Conservation (phyloP, 2,113 vertebrate genomes). For the Neoarius graeffei region DNA sequence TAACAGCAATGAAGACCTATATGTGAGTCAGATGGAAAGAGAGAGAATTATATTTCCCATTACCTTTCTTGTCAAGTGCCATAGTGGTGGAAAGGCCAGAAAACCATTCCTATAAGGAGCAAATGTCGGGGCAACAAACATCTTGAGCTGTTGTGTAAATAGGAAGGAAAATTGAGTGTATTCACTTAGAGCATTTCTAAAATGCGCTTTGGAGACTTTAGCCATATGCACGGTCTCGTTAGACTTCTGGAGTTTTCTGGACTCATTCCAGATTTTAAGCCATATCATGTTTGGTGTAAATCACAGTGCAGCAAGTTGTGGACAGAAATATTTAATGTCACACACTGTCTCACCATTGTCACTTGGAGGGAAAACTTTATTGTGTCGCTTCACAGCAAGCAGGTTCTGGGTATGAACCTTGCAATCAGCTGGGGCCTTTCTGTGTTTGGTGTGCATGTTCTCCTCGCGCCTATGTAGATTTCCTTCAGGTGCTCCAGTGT, state of each 20-base stretch:
- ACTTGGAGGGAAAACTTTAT: too few species aligned
- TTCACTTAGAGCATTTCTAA: not conserved
- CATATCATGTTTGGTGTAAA: not conserved
- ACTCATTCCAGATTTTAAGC: not conserved
- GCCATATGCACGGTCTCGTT: not conserved
- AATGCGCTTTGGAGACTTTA: not conserved
- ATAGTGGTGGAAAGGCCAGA: conserved; percentile 1
- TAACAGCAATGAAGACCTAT: conserved; percentile 35
- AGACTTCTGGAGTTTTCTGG: too few species aligned
- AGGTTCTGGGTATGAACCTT: too few species aligned
- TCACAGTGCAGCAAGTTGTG: not conserved
- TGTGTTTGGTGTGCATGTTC: too few species aligned
- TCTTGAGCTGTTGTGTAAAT: not conserved
- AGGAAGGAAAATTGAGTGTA: not conserved
- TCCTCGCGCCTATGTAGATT: too few species aligned
- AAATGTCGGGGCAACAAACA: not conserved
- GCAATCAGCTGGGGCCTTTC: too few species aligned
- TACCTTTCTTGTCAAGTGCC: conserved; percentile 32
- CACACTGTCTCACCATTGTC: not conserved
- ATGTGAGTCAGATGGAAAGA: conserved; percentile 38
- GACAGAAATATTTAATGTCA: not conserved
- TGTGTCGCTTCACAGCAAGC: too few species aligned
- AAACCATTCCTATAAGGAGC: not conserved
- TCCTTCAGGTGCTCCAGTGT: too few species aligned
- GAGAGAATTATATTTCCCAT: conserved; percentile 30